Percentiles rank a stretch among this genome's conserved stretches.
Conservation (phyloP, 2,888 invertebrate genomes). For the Cheiracanthium punctorium region DNA sequence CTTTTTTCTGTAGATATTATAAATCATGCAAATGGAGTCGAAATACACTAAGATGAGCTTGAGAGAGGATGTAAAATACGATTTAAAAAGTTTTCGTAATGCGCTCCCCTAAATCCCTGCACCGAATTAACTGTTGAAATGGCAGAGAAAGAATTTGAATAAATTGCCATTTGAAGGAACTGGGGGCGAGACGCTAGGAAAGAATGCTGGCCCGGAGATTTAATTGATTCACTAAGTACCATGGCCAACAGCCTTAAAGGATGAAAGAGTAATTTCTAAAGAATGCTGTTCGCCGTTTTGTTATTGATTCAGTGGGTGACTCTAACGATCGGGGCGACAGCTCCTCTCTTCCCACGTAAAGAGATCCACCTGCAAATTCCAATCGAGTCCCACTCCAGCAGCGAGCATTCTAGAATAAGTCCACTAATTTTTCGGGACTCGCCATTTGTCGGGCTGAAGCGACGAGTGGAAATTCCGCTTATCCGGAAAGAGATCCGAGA, state of each 20-base stretch:
- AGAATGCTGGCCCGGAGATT: slow-evolving; percentile 44
- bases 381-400: background rate
- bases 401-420: slow-evolving; percentile 11
- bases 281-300: slow-evolving; percentile 57
- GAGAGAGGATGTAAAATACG: slow-evolving; percentile 16
- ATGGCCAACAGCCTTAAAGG: slow-evolving; percentile 20
- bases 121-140: slow-evolving; percentile 41
- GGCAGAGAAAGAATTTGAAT: slow-evolving; percentile 51
- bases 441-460: background rate
- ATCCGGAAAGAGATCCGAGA: slow-evolving; percentile 1
- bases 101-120: slow-evolving; percentile 20
- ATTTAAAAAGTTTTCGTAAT: slow-evolving; percentile 24
- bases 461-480: background rate
- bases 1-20: slow-evolving; percentile 20
- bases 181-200: slow-evolving; percentile 29
- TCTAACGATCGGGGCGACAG: slow-evolving; percentile 23
- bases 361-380: slow-evolving; percentile 40
- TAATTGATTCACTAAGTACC: slow-evolving; percentile 62
- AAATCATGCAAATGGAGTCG: slow-evolving; percentile 38
- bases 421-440: slow-evolving; percentile 34
- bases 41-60: slow-evolving; percentile 12
- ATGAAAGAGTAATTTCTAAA: slow-evolving; percentile 54
- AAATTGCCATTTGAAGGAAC: slow-evolving; percentile 35
- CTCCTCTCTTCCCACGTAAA: slow-evolving; percentile 20
- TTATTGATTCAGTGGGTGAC: slow-evolving; percentile 63